A percentile compares a stretch with the other conserved stretches of the same genome.
Conservation (phyloP, 1,140 invertebrate species). For the Zaprionus kolodkinae region DNA sequence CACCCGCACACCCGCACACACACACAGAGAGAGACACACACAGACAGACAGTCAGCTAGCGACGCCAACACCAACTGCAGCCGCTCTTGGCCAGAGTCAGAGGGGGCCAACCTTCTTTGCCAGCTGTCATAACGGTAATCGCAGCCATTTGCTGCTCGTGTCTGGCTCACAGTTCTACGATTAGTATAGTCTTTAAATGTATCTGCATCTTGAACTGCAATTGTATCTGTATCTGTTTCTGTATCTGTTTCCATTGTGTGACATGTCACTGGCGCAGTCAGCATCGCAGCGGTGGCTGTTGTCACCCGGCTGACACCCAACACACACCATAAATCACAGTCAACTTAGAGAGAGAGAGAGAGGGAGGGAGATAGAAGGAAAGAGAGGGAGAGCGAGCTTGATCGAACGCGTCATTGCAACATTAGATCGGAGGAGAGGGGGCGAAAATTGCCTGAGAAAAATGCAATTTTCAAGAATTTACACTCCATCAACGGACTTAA, state of each 20-base stretch:
- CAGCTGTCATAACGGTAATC: conserved; percentile 63
- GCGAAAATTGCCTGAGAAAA: neutral
- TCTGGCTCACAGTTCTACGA: conserved; percentile 60
- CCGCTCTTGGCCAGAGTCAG: conserved; percentile 14
- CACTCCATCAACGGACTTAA: conserved; percentile 3
- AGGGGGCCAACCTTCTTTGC: conserved; percentile 69
- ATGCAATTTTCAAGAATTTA: conserved; percentile 6
- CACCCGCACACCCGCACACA: conserved; percentile 56
- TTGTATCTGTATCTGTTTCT: neutral
- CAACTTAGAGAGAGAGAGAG: neutral
- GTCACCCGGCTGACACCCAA: conserved; percentile 78
- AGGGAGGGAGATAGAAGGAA: neutral
- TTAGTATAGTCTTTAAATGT: conserved; percentile 56
- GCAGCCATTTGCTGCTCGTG: conserved; percentile 50
- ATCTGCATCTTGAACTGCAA: neutral
- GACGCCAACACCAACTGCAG: conserved; percentile 58
- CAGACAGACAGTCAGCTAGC: neutral
- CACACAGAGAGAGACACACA: conserved; percentile 16
- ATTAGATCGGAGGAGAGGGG: neutral
- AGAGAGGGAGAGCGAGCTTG: neutral
- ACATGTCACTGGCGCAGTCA: conserved; percentile 58
- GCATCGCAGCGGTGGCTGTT: conserved; percentile 68
- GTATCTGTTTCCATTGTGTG: conserved; percentile 37
- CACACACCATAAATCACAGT: conserved; percentile 79
- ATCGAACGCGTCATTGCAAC: neutral